Base-by-base conservation (phyloP, 1,140 invertebrate genomes). In the Drosophila takahashii region DNA sequence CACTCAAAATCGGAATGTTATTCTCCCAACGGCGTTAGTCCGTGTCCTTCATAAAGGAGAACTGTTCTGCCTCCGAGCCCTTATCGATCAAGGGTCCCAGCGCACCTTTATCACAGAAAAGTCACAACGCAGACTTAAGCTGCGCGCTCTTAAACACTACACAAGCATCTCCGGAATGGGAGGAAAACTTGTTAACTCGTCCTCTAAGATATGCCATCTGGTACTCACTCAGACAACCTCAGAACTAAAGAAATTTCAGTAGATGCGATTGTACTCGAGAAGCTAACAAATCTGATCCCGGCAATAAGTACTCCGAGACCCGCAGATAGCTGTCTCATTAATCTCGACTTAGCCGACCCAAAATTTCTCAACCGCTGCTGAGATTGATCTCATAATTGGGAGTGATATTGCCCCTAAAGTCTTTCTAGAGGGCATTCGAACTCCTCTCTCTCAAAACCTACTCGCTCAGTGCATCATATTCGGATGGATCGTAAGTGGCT, bases 21-120 rank as follows among this genome's bases (percentile, higher is more conserved):
- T 42, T 42, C 15, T 42, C 39, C 15, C 39, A 16, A 42, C 39
- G 39, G 39, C 39, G n/a, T 42, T 42, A 42, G 39, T 42, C n/a
- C 39, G 15, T 1, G 39, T 16, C 15, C 7, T 29, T 29, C 27
- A 29, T 29, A 42, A 42, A 42, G 39, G 15, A 42, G 39, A 42
- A 15, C 39, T 42, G n/a, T 42, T 42, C 15, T 16, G 15, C 6
- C 39, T 42, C 39, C 6, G 15, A 42, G 39, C n/a, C n/a, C n/a
- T 8, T 6, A 16, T 42, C 2, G 7, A 42, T 42, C 39, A 16
- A 42, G 39, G 7, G 39, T 16, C 15, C n/a, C 7, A 42, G 5
- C 39, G 39, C 39, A 42, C n/a, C 39, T 15, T 42, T 42, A 42
- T 42, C 39, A 42, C 39, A 42, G 15, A 42, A 15, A 18, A 16